Conservation (phyloP, 2,888 invertebrate species). For the Oasisia sp. region DNA sequence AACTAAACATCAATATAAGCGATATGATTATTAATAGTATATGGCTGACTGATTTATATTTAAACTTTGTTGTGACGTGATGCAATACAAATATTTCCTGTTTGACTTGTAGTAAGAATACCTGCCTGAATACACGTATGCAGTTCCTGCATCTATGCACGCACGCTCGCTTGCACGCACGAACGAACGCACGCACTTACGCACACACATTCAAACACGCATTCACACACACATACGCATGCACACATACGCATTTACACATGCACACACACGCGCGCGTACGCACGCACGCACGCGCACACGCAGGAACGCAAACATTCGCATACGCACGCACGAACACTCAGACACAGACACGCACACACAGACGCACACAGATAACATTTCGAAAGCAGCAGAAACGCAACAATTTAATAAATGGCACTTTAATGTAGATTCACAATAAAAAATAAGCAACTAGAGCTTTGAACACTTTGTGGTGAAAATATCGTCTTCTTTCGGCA, state of each 20-base stretch:
- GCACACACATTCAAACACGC: no score
- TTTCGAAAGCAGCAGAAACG: background rate
- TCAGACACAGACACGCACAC: no score
- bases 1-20: background rate
- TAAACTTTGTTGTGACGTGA: background rate
- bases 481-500: background rate
- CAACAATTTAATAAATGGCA: background rate
- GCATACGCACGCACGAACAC: no score
- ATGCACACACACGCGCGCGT: no score
- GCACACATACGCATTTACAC: no score
- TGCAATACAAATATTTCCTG: background rate
- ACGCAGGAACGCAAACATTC: background rate
- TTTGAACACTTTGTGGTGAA: slow-evolving; percentile 17
- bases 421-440: slow-evolving; percentile 4
- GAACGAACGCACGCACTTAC: no score
- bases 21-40: background rate
- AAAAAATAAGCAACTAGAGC: slow-evolving; percentile 8
- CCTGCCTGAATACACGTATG: no score
- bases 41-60: background rate
- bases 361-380: background rate
- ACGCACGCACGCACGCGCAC: background rate
- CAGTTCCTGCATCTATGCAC: no score
- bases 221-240: no score
- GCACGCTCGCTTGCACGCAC: no score
- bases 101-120: background rate